Evolutionary conservation across 2,888 invertebrate genomes (phyloP), one percentile per base, ranked within the genome.

Genomic region (Drosophila glabriapex): DNA sequence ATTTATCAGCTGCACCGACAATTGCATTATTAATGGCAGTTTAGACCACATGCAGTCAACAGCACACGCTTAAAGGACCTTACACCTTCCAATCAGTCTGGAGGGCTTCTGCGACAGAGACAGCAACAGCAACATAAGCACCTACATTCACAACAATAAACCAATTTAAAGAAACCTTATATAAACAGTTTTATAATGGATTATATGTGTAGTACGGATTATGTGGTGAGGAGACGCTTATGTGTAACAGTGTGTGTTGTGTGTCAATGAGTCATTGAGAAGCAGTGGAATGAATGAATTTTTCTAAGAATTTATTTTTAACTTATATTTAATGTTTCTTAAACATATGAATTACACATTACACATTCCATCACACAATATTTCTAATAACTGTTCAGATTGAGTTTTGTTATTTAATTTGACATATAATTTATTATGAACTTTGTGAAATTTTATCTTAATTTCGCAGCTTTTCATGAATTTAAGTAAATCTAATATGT

Each of bases 81-180:
- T 76, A 69, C 39, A 43, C 37, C 55, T 22, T 43, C 5, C 33
- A 9, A 19, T 29, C 31, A 28, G 46, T 37, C 52, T 19, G 16
- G 46, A 19, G 46, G 54, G 16, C n/a, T 25, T 22, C n/a, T 12
- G 29, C 5, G 22, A 22, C 39, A 55, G 31, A 50, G 62, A 59
- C 66, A 64, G 33, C 25, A 52, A 39, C 12, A 50, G 39, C 39
- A 50, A 22, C 31, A 62, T 2, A 14, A 52, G 56, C 33, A 41
- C 16, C 49, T 70, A 67, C 55, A 59, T n/a, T 35, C 73, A 68
- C 74, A 78, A 90, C 85, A 89, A 84, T 85, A 83, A 86, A 83
- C 80, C 90, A 90, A 91, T 90, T 89, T 91, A 83, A 83, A 79
- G 90, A 91, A 91, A 77, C 89, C 90, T 78, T 82, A 89, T 78